Conservation (phyloP, 2,888 invertebrate genomes). For the Anaspis maculata region DNA sequence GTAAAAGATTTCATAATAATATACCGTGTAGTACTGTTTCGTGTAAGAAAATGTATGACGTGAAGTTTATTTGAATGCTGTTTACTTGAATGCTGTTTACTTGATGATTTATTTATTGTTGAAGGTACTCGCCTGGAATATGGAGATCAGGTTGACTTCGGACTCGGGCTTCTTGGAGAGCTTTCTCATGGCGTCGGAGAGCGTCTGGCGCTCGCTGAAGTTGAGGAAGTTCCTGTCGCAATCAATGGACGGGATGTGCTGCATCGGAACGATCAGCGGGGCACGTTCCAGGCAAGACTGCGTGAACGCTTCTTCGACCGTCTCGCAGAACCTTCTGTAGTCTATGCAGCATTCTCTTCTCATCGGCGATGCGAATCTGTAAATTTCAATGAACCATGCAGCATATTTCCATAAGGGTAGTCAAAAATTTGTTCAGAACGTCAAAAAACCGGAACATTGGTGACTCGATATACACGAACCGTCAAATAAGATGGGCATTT, state of each 20-base stretch:
- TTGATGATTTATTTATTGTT: too few species aligned
- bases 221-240: conserved; percentile 58
- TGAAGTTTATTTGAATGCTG: too few species aligned
- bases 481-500: too few species aligned
- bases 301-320: conserved; percentile 62
- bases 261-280: conserved; percentile 59
- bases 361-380: conserved; percentile 56
- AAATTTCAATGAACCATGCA: too few species aligned
- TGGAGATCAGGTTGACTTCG: conserved; percentile 58
- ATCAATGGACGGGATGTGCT: conserved; percentile 60
- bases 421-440: too few species aligned
- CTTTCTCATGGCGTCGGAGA: conserved; percentile 60
- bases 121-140: conserved; percentile 56
- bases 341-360: conserved; percentile 52
- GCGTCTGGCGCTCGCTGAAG: conserved; percentile 60
- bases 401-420: conserved; percentile 1
- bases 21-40: too few species aligned
- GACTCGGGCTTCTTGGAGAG: conserved; percentile 57
- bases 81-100: too few species aligned
- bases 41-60: too few species aligned
- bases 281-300: conserved; percentile 58
- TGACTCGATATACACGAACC: too few species aligned
- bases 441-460: too few species aligned
- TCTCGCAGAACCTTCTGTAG: conserved; percentile 59
- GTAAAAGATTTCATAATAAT: too few species aligned